Evolutionary conservation across 1,140 invertebrate genomes (phyloP), one percentile per base, ranked within the genome.

Genomic region (Calephelis virginiensis): DNA sequence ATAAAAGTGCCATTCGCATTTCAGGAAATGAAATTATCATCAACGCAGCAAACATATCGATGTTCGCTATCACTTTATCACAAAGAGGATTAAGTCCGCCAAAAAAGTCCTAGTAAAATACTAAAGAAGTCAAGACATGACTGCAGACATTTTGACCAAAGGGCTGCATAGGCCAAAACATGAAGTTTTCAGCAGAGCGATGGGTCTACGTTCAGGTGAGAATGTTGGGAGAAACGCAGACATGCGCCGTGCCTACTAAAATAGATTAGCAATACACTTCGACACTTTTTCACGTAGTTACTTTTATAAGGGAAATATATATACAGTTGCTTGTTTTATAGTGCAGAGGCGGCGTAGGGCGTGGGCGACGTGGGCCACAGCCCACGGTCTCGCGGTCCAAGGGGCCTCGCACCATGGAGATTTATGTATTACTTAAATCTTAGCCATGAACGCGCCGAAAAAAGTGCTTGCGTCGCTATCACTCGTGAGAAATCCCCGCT

Each of bases 1-100:
- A 82, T 74, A 76, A 81, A 56, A 82, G 82, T 71, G 80, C 85
- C 1, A 86, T 92, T n/a, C 71, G 77, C 38, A 63, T 92, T 67
- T 75, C 75, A 62, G 78, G 82, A 65, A 90, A 87, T 74, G 77
- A 80, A 7, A 73, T 64, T 81, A 78, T 56, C 78, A 86, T 59
- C 70, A 66, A 40, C 49, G 77, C 59, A 81, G 72, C 17, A 89
- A 86, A 67, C 81, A 85, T 66, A 82, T 85, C 53, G 81, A 83
- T 71, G 61, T 86, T 9, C 63, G 78, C 63, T 75, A 82, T 72
- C 77, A 85, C 56, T 81, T 80, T 64, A 46, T 88, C 61, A 79
- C 81, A 77, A 82, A 81, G 46, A 69, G 65, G 60, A 64, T 74
- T 65, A 56, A n/a, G n/a, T n/a, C 71, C 47, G 49, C 65, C 9